phyloP scores from a whole-genome alignment of 1,140 invertebrate species.

The Drosophila sp. region DNA sequence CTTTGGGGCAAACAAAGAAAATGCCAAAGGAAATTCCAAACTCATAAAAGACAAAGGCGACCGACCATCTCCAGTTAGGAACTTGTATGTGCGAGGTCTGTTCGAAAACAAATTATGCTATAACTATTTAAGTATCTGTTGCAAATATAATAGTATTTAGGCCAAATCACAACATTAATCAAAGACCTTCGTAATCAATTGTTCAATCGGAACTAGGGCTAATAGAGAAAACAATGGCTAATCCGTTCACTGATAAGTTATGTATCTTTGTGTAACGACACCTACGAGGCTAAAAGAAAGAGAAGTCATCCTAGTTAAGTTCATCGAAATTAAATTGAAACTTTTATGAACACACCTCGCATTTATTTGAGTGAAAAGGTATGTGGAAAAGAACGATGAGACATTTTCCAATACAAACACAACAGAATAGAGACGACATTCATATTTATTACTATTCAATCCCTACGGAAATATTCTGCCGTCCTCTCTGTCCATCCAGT shows the following conservation, averaged over 20 bases:
- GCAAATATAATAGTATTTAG: too few relatives aligned
- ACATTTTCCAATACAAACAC: slow-evolving; percentile 27
- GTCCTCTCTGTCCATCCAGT: background rate
- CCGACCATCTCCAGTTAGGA: background rate
- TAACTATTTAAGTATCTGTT: too few relatives aligned
- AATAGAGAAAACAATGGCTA: too few relatives aligned
- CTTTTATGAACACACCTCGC: background rate
- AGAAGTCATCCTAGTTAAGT: too few relatives aligned
- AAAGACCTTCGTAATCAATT: too few relatives aligned
- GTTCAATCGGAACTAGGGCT: too few relatives aligned
- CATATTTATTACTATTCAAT: slow-evolving; percentile 10
- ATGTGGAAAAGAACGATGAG: slow-evolving; percentile 51
- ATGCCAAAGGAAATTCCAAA: slow-evolving; percentile 49
- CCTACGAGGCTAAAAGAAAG: too few relatives aligned
- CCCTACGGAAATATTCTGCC: slow-evolving; percentile 8
- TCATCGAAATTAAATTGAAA: too few relatives aligned
- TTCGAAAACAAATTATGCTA: slow-evolving; percentile 12
- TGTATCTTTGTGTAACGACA: too few relatives aligned
- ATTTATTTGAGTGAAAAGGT: slow-evolving; percentile 1
- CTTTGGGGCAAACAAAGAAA: slow-evolving; percentile 50
- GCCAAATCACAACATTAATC: too few relatives aligned
- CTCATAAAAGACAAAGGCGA: slow-evolving; percentile 41
- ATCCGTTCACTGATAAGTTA: too few relatives aligned
- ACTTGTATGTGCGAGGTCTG: slow-evolving; percentile 51
- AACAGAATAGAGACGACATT: slow-evolving; percentile 10